Evolutionary conservation across 2,113 vertebrate species (phyloP).

Genomic region (Natator depressus): DNA sequence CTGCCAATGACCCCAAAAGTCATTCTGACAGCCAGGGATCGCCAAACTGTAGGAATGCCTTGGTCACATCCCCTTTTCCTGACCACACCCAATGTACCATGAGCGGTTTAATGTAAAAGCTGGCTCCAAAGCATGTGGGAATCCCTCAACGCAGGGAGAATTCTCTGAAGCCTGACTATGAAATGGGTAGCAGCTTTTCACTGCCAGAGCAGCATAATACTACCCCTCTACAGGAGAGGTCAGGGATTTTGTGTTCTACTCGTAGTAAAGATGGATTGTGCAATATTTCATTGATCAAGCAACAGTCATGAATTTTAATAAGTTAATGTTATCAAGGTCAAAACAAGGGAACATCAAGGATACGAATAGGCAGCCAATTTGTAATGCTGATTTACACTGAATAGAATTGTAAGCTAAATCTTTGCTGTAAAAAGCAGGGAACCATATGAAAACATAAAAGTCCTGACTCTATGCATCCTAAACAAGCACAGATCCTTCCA

Average conservation of each 20-base stretch:
- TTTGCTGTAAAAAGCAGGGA: background rate
- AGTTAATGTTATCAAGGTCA: background rate
- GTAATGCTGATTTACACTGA: slow-evolving; percentile 8
- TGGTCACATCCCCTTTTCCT: no score
- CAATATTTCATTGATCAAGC: background rate
- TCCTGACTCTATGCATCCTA: background rate
- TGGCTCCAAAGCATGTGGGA: no score
- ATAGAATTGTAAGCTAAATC: background rate
- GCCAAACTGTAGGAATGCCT: background rate
- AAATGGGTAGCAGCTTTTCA: no score
- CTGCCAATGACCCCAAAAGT: background rate
- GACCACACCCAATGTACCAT: no score
- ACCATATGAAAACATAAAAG: background rate
- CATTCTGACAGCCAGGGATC: background rate
- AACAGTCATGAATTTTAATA: background rate
- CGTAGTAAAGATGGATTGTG: background rate
- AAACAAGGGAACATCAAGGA: background rate
- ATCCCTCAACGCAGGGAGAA: background rate
- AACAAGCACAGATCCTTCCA: background rate
- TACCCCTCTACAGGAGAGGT: background rate
- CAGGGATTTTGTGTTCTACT: background rate
- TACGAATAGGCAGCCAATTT: background rate
- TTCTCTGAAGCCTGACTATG: background rate
- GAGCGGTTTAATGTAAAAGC: no score
- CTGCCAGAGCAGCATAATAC: background rate